These are phyloP conservation scores for Tokudaia tokunoshimensis DNA, from an alignment of 2,797 vertebrate species.

Conservation along the genomic window DNA sequence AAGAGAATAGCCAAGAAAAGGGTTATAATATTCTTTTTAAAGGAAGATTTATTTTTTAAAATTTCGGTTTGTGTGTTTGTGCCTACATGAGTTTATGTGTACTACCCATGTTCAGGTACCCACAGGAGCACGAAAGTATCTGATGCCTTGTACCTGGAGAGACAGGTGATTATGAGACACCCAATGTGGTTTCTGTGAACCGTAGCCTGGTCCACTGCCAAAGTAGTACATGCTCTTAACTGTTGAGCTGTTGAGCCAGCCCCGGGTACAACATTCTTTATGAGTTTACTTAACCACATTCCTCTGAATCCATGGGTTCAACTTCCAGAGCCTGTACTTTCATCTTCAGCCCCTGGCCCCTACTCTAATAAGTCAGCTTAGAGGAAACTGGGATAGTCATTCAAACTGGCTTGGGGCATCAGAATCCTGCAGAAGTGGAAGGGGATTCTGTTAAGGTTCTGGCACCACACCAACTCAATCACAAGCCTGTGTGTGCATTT, in stretches of 20 bases:
- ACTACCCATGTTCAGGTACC: not conserved
- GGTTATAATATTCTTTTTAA: not conserved
- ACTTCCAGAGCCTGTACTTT: constrained; percentile 21
- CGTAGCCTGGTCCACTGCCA: not conserved
- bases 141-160: too few relatives aligned
- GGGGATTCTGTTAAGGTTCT: not conserved
- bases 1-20: constrained; percentile 18
- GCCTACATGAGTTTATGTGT: not conserved
- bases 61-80: not conserved
- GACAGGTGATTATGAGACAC: not conserved
- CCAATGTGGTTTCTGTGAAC: not conserved
- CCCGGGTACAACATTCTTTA: not conserved
- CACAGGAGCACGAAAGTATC: too few relatives aligned
- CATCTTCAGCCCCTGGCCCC: not conserved
- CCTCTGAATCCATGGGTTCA: not conserved
- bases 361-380: not conserved
- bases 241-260: not conserved
- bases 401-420: not conserved
- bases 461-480: not conserved
- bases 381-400: not conserved
- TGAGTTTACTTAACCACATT: not conserved
- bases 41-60: not conserved
- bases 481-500: not conserved
- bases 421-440: not conserved
- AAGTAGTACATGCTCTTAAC: not conserved